phyloP scores from a whole-genome alignment of 2,888 invertebrate genomes.

The Andrena flavipes region DNA sequence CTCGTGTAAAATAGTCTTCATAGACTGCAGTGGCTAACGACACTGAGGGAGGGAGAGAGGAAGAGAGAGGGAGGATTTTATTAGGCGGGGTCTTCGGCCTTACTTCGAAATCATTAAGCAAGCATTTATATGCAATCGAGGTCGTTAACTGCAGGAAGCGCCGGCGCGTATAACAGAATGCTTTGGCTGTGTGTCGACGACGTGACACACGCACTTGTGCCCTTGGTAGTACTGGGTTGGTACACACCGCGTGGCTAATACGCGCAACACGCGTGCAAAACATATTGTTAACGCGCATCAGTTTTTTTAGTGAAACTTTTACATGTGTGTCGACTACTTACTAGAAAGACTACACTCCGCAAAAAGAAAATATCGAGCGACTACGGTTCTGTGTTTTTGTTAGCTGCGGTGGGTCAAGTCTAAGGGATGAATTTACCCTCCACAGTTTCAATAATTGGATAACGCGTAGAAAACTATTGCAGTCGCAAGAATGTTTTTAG shows the following conservation, averaged over 20 bases:
- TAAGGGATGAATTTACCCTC: too few species aligned
- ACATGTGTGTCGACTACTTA: too few species aligned
- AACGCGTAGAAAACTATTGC: too few species aligned
- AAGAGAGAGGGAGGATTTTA: conserved; percentile 54
- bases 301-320: too few species aligned
- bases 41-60: conserved; percentile 18
- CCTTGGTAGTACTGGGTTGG: background rate
- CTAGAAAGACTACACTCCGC: too few species aligned
- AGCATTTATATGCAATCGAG: conserved; percentile 81
- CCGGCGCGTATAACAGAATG: conserved; percentile 68
- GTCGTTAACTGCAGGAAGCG: conserved; percentile 84
- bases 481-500: too few species aligned
- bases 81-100: conserved; percentile 68
- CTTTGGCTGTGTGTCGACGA: conserved; percentile 48
- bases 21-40: conserved; percentile 18
- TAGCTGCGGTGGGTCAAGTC: too few species aligned
- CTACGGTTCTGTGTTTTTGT: too few species aligned
- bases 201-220: conserved; percentile 54
- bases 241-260: background rate
- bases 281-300: background rate
- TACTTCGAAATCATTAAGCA: conserved; percentile 79
- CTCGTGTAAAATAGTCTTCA: conserved; percentile 41
- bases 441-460: too few species aligned
- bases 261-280: conserved; percentile 29
- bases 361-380: too few species aligned